Conservation (phyloP, 2,888 invertebrate genomes). For the Cosmia pyralina region DNA sequence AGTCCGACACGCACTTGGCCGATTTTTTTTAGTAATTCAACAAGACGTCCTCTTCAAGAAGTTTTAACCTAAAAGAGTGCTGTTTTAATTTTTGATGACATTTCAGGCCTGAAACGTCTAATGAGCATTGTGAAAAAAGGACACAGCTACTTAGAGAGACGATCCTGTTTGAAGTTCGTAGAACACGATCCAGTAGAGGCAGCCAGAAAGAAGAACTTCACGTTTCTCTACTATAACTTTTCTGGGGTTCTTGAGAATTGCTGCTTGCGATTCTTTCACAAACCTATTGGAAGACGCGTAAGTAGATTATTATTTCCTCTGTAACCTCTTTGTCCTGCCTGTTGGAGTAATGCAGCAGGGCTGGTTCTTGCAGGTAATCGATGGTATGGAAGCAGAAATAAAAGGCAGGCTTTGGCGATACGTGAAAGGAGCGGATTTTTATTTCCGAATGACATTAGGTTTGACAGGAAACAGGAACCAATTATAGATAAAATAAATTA, state of each 20-base stretch:
- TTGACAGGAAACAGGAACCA: too few relatives aligned
- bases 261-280: slow-evolving; percentile 73
- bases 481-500: too few relatives aligned
- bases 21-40: background rate
- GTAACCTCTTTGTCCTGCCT: background rate
- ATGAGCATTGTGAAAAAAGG: slow-evolving; percentile 75
- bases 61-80: background rate
- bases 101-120: slow-evolving; percentile 75
- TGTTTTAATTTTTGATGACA: background rate
- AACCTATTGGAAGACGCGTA: slow-evolving; percentile 74
- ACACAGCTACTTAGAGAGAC: slow-evolving; percentile 71
- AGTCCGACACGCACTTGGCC: too few relatives aligned
- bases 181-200: slow-evolving; percentile 71
- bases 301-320: slow-evolving; percentile 36
- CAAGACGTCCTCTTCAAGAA: background rate
- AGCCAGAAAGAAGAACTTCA: slow-evolving; percentile 66
- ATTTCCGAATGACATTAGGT: too few relatives aligned
- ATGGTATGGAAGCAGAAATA: too few relatives aligned
- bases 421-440: too few relatives aligned
- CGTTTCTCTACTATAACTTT: slow-evolving; percentile 79
- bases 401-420: too few relatives aligned
- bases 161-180: slow-evolving; percentile 78
- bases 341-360: too few relatives aligned
- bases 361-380: too few relatives aligned
- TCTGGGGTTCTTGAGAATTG: slow-evolving; percentile 82